Evolutionary conservation across 2,113 vertebrate species (phyloP).

Genomic region (Labeo catla): DNA sequence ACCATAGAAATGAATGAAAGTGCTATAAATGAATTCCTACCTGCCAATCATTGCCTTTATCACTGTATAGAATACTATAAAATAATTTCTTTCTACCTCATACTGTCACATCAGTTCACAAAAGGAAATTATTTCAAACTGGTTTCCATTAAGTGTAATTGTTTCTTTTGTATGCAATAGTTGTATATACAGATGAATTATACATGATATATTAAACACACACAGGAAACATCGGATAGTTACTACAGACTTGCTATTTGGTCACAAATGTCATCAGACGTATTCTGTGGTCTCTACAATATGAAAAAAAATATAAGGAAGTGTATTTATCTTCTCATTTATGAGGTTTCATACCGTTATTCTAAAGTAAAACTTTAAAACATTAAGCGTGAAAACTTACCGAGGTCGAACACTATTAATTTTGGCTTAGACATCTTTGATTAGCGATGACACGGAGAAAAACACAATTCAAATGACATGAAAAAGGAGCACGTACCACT

Average conservation of each 20-base stretch:
- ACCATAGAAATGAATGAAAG: background rate
- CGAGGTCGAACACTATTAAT: conserved; percentile 65
- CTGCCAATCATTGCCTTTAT: too few species aligned
- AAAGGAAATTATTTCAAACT: background rate
- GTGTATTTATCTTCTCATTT: background rate
- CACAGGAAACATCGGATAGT: background rate
- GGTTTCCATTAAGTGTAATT: too few species aligned
- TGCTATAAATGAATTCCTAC: too few species aligned
- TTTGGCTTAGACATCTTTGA: conserved; percentile 58
- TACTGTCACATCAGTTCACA: background rate
- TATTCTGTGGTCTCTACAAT: background rate
- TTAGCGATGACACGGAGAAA: background rate
- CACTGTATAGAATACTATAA: background rate
- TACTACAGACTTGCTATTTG: background rate
- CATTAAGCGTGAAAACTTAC: conserved; percentile 42
- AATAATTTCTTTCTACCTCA: background rate
- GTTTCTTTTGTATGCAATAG: too few species aligned
- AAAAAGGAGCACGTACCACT: background rate
- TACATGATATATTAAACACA: background rate
- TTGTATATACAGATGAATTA: too few species aligned
- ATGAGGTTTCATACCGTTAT: background rate
- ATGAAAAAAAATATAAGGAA: background rate
- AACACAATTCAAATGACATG: background rate
- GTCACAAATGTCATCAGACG: background rate
- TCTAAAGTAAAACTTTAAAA: background rate